These are phyloP conservation scores for Synanthedon tipuliformis DNA, from an alignment of 2,888 invertebrate genomes.

Conservation along the genomic window DNA sequence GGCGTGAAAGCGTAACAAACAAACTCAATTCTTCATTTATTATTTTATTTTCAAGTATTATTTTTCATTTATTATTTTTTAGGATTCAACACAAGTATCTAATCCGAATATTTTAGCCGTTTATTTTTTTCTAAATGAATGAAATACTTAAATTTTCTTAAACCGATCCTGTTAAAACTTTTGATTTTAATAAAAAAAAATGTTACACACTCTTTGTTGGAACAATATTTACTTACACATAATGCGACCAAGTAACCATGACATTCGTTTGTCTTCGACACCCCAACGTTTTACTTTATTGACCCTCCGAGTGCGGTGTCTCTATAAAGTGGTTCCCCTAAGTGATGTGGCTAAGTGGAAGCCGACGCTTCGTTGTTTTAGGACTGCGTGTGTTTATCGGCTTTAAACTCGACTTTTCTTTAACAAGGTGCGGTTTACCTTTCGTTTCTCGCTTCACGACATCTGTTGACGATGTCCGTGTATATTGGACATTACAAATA, in stretches of 20 bases:
- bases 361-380: constrained; percentile 64
- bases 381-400: constrained; percentile 51
- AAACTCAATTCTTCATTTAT: no score
- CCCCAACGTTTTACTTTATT: constrained; percentile 12
- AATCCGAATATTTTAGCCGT: not conserved
- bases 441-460: not conserved
- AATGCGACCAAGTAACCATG: constrained; percentile 37
- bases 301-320: constrained; percentile 18
- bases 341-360: constrained; percentile 62
- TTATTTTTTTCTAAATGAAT: not conserved
- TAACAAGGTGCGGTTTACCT: constrained; percentile 53
- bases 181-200: constrained; percentile 45
- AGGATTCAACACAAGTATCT: not conserved
- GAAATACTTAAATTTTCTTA: not conserved
- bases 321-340: constrained; percentile 40
- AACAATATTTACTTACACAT: constrained; percentile 43
- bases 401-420: constrained; percentile 49
- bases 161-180: constrained; percentile 45
- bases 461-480: not conserved
- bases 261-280: constrained; percentile 17
- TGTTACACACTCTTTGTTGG: constrained; percentile 53
- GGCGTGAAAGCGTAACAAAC: no score
- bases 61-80: no score
- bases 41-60: no score
- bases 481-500: no score